phyloP scores from a whole-genome alignment of 2,797 vertebrate species.

The Myotis planiceps region DNA sequence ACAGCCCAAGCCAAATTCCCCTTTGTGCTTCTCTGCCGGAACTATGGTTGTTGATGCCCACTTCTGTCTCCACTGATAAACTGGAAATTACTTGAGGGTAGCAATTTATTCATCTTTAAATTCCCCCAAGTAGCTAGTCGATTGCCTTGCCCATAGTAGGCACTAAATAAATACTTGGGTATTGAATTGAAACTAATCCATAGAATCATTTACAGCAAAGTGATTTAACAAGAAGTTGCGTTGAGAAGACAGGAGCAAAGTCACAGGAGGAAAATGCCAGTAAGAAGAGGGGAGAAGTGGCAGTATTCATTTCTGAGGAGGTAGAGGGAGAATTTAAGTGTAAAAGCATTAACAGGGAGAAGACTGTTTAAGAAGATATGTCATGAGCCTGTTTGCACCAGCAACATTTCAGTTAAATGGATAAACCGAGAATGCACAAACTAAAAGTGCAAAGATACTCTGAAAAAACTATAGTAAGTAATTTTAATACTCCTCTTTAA shows the following conservation, averaged over 20 bases:
- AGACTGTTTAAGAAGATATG: neutral
- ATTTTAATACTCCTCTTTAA: neutral
- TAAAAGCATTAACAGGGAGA: neutral
- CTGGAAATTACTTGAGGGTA: neutral
- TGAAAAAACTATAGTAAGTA: neutral
- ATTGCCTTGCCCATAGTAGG: neutral
- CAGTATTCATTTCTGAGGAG: neutral
- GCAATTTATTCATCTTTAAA: neutral
- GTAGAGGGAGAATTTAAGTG: neutral
- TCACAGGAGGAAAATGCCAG: neutral
- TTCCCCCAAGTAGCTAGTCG: neutral
- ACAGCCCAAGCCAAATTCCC: neutral
- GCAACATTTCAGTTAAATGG: neutral
- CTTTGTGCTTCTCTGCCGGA: neutral
- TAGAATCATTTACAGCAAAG: neutral
- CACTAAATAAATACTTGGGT: neutral
- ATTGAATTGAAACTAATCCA: neutral
- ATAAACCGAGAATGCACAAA: neutral
- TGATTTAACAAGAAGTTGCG: neutral
- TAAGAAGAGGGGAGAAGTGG: neutral
- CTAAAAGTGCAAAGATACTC: neutral
- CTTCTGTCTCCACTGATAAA: neutral
- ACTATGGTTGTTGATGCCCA: neutral
- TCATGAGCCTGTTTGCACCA: neutral
- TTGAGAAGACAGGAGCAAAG: neutral